Evolutionary conservation across 2,113 vertebrate species (phyloP), one percentile per base, ranked within the genome.

Genomic region (Embiotoca jacksoni): DNA sequence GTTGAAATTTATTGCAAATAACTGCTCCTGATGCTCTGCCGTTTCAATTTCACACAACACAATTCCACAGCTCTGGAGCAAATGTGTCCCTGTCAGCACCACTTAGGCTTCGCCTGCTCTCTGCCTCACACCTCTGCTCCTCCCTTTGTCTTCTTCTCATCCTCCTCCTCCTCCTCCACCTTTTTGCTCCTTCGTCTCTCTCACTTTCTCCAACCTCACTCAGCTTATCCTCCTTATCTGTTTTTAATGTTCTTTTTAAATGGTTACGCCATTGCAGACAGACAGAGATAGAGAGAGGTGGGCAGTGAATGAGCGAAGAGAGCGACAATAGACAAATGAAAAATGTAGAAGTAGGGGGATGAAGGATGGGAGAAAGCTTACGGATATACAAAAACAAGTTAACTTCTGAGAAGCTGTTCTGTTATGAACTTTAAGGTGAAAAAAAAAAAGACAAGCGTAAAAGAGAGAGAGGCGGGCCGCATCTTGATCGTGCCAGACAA

Each of bases 31-130:
- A 94, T 94, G 88, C 90, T 79, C 82, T 58, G 80, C 94, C 89
- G 89, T 91, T 94, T 94, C 94, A 93, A 93, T 93, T 94, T 94
- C 92, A 92, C 94, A 94, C 91, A 93, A 92, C 90, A 92, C 92
- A 92, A 91, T 91, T 91, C 92, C 92, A 92, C 91, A 92, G 84
- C 88, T 90, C 89, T 85, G 82, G 79, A 92, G 93, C 87, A 90
- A 95, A 94, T 92, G 92, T 92, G 91, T 93, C 92, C 89, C 89
- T 90, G 94, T 94, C 93, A 92, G 88, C 82, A 88, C 90, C 91
- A 81, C 89, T 94, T 93, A 91, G 80, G 75, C 79, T 80, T 80
- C 70, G 3, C 16, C 76, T 75, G 72, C 74, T 83, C 78, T 57
- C 85, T 57, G 81, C 66, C 81, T 88, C 78, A 68, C 85, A 88